Conservation (phyloP, 1,140 invertebrate genomes). For the Dolichoris vasculosae region DNA sequence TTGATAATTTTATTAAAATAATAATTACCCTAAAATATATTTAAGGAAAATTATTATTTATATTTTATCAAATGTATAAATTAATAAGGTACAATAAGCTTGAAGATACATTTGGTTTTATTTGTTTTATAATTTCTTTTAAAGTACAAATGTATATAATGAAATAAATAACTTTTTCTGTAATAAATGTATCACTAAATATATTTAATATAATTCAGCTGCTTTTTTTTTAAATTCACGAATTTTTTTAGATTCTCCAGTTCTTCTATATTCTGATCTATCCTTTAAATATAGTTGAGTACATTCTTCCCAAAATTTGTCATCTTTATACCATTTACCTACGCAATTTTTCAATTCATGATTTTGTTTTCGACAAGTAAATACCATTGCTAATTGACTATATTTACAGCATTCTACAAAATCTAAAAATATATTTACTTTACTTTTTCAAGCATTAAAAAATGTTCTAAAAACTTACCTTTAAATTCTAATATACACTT, state of each 20-base stretch:
- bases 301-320: constrained; percentile 83
- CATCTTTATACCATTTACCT: constrained; percentile 83
- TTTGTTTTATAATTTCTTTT: background rate
- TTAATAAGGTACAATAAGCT: background rate
- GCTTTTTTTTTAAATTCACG: constrained; percentile 32
- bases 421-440: constrained; percentile 68
- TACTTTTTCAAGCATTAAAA: constrained; percentile 24
- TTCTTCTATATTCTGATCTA: constrained; percentile 86
- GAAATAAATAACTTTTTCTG: background rate
- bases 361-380: constrained; percentile 85
- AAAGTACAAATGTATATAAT: background rate
- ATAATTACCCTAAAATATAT: no score
- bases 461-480: constrained; percentile 68
- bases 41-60: no score
- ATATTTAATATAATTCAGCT: constrained; percentile 30
- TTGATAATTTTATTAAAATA: no score
- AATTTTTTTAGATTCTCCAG: constrained; percentile 80
- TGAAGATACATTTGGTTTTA: background rate
- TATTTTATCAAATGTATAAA: no score
- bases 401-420: constrained; percentile 86
- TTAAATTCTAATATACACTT: constrained; percentile 84
- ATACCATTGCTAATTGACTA: constrained; percentile 80
- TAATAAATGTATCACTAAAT: background rate
- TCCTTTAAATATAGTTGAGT: constrained; percentile 87
- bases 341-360: constrained; percentile 81